These are phyloP conservation scores for Dryobates pubescens DNA, from an alignment of 2,797 vertebrate genomes.

Conservation along the genomic window DNA sequence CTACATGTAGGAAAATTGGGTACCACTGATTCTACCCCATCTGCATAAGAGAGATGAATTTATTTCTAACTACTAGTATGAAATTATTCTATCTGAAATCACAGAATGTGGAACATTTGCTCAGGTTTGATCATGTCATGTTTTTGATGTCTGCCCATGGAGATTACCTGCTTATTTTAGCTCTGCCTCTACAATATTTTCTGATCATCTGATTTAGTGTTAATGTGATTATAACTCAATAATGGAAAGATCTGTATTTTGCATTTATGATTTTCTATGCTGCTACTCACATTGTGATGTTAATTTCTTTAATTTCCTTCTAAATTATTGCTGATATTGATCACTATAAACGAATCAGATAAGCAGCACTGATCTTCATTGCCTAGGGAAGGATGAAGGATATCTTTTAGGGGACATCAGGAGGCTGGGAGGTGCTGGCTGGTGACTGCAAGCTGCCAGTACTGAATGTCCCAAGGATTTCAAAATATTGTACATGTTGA, in stretches of 20 bases:
- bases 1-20: background rate
- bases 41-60: background rate
- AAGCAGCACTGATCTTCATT: background rate
- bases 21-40: background rate
- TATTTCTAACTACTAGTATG: background rate
- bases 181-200: background rate
- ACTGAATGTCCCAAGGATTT: slow-evolving; percentile 18
- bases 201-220: background rate
- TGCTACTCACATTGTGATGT: background rate
- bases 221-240: background rate
- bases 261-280: background rate
- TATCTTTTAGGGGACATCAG: background rate
- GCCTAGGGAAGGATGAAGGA: background rate
- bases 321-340: background rate
- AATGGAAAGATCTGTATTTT: background rate
- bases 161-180: background rate
- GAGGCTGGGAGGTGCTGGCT: background rate
- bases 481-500: background rate
- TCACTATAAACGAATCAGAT: background rate
- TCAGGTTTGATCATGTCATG: background rate
- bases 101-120: background rate
- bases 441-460: background rate
- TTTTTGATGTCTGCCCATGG: background rate
- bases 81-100: background rate
- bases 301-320: background rate